Evolutionary conservation across 2,888 invertebrate species (phyloP).

Genomic region (Polyommatus iphigenia): DNA sequence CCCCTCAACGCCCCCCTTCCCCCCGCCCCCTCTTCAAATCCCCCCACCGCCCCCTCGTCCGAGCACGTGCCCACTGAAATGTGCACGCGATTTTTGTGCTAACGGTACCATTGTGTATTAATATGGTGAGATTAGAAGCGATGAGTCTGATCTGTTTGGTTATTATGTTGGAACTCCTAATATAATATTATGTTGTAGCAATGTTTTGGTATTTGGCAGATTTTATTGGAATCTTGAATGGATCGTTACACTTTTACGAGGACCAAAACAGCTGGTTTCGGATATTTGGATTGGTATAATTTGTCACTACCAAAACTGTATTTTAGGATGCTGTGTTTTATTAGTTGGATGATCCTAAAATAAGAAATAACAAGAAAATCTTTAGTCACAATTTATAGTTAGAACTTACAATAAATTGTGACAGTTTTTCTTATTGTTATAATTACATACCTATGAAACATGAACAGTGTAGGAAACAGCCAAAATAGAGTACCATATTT

Average conservation of each 20-base stretch:
- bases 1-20: slow-evolving; percentile 32
- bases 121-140: slow-evolving; percentile 9
- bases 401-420: too few species aligned
- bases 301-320: not conserved
- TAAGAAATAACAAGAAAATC: not conserved
- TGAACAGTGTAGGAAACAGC: too few species aligned
- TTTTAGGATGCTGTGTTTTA: not conserved
- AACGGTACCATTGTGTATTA: slow-evolving; percentile 11
- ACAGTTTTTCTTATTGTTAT: too few species aligned
- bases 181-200: not conserved
- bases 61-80: slow-evolving; percentile 13
- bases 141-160: not conserved
- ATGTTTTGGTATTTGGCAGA: not conserved
- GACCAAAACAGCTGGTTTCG: not conserved
- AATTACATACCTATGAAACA: too few species aligned
- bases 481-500: too few species aligned
- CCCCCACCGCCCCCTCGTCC: not conserved
- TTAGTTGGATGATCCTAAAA: not conserved
- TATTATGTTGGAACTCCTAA: not conserved
- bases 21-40: not conserved
- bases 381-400: too few species aligned
- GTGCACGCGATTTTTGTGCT: slow-evolving; percentile 15
- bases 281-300: not conserved
- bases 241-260: not conserved
- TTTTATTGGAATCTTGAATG: not conserved